Evolutionary conservation across 2,113 vertebrate genomes (phyloP), one percentile per base, ranked within the genome.

Genomic region (Geococcyx californianus): DNA sequence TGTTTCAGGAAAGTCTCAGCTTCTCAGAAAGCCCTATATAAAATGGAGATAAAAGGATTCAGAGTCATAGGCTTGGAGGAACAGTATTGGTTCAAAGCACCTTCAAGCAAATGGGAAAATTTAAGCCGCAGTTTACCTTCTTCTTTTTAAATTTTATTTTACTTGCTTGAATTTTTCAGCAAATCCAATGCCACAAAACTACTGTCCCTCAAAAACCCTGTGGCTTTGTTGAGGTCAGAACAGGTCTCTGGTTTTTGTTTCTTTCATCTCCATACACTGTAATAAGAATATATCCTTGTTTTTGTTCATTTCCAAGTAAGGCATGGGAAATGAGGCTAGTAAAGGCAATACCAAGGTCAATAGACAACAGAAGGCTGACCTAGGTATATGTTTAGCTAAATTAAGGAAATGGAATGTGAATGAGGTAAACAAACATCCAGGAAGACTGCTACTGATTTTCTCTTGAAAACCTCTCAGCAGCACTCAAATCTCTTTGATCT

Each of bases 401-500:
- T 92, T 80, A 88, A 84, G 68, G 83, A 80, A 77, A 40, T 12
- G 3, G 29, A 74, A 86, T n/a, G 10, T 74, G 63, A 79, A 15
- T 81, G 36, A 95, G 59, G 92, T 44, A 90, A 96, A 85, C 63
- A 95, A 84, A 38, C 55, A 81, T 75, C 56, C 3, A 4, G 42
- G 56, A 90, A 84, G 75, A 69, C 3, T 23, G 38, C 51, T 91
- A 88, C 76, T 92, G 86, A 90, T 81, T 93, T 96, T 94, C 85
- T 87, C 76, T 84, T 81, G 68, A 90, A 96, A 93, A 83, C 75
- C 60, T 87, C 84, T 72, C 77, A 91, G 79, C 63, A 77, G 29
- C 33, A 74, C 55, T 88, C 79, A 84, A 44, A 81, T 75, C 64
- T 81, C 79, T 94, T 95, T 94, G 85, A 93, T 92, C 76, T 92